Conservation (phyloP, 2,113 vertebrate species). For the Mystacornis crossleyi region DNA sequence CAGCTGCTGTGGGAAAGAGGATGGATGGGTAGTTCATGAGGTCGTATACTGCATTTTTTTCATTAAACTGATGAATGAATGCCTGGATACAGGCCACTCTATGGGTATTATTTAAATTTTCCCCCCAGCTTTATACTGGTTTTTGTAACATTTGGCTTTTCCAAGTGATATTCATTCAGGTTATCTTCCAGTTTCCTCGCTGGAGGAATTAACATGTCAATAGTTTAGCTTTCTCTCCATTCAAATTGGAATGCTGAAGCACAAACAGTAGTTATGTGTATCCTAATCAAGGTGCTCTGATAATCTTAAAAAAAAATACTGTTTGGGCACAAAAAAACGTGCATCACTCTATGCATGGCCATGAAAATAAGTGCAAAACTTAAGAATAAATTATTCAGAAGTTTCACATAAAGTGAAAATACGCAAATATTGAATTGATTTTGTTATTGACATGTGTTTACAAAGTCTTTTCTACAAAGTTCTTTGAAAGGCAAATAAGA, state of each 20-base stretch:
- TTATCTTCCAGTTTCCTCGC: background rate
- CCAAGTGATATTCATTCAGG: background rate
- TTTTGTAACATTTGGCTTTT: background rate
- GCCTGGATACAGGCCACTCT: background rate
- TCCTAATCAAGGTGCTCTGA: background rate
- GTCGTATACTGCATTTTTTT: background rate
- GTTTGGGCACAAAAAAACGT: background rate
- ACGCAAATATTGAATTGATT: background rate
- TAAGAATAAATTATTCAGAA: background rate
- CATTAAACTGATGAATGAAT: background rate
- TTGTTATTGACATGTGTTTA: background rate
- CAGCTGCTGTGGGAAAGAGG: background rate
- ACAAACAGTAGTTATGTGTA: background rate
- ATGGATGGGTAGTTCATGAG: background rate
- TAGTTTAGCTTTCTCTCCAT: background rate
- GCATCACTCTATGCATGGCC: rapidly evolving
- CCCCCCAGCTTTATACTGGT: background rate
- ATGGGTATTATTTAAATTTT: background rate
- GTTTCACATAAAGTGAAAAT: background rate
- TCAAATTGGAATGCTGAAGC: background rate
- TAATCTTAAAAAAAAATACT: background rate
- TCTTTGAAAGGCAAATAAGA: background rate
- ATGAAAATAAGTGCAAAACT: background rate
- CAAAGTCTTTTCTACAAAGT: background rate
- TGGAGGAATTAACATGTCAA: background rate